Percentiles rank a stretch among this genome's conserved stretches.
Evolutionary conservation across 2,888 invertebrate species (phyloP).

Genomic region (Leptopilina syphax): DNA sequence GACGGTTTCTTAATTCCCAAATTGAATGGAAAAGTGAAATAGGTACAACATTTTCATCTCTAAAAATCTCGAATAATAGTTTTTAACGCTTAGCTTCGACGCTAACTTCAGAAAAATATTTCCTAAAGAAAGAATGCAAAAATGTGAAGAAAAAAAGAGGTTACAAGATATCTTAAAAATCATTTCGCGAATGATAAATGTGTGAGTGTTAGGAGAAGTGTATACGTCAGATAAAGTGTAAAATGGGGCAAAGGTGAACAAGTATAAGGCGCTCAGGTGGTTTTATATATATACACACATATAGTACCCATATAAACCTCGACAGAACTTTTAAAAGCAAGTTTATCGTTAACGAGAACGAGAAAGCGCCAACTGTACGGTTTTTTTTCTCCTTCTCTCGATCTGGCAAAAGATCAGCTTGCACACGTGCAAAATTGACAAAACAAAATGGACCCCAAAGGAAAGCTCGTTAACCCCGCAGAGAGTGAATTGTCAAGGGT

Average conservation of each 20-base stretch:
- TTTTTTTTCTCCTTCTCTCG: neutral
- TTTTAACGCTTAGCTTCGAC: too few relatives aligned
- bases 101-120: too few relatives aligned
- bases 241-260: neutral
- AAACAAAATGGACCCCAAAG: constrained; percentile 26
- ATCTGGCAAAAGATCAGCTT: constrained; percentile 28
- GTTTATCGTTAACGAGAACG: constrained; percentile 33
- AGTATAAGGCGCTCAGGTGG: constrained; percentile 3
- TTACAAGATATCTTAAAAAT: neutral
- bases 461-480: constrained; percentile 32
- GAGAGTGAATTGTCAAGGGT: neutral
- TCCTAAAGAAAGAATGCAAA: neutral
- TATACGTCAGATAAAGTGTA: constrained; percentile 12
- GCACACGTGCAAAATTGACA: constrained; percentile 30
- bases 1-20: too few relatives aligned
- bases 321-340: neutral
- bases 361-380: neutral
- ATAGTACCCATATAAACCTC: neutral
- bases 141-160: neutral
- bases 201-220: constrained; percentile 8
- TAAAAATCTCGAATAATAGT: too few relatives aligned
- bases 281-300: neutral
- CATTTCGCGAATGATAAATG: constrained; percentile 14
- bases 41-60: too few relatives aligned
- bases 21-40: too few relatives aligned